Evolutionary conservation across 2,888 invertebrate genomes (phyloP), one percentile per base, ranked within the genome.

Genomic region (Catonia carolina): DNA sequence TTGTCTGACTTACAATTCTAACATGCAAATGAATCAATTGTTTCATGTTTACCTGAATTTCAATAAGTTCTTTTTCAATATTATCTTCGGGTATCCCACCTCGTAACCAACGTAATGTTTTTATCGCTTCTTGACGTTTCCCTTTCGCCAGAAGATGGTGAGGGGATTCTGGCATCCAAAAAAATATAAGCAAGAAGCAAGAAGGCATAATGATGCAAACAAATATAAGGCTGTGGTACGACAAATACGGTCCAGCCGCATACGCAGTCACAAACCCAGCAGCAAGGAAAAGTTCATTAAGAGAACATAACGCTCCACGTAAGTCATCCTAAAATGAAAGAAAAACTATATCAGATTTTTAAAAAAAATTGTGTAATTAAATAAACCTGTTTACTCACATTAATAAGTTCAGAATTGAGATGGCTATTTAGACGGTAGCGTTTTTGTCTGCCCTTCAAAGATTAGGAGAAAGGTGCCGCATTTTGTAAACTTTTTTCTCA

Each of bases 51-150:
- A 18, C 42, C 20, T 42, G 42, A 22, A 42, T 42, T 42, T 42
- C 42, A 42, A 42, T 42, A 2, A 42, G 42, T 22, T 42, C 42
- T 18, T 42, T 42, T 18, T 42, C 42, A 18, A 42, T 42, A 42
- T 22, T 17, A 22, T 42, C 42, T n/a, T 42, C 42, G 6, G 42
- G 42, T 17, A 42, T 8, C 1, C 42, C 42, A 3, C 42, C 42
- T 2, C 42, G 17, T 22, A 42, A n/a, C 42, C 42, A 42, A n/a
- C 22, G 42, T 18, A 42, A 22, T 10, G 22, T 42, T 42, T 18
- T 42, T 18, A 42, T 18, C n/a, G 42, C 18, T n/a, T 42, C 42
- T 22, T 42, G 17, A 3, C 42, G 42, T 18, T 18, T 42, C 6
- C 42, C 42, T 42, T 42, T 42, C 2, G 42, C 12, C 4, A 42